Evolutionary conservation across 2,888 invertebrate species (phyloP), one percentile per base, ranked within the genome.

Genomic region (Dynastes hyllus): DNA sequence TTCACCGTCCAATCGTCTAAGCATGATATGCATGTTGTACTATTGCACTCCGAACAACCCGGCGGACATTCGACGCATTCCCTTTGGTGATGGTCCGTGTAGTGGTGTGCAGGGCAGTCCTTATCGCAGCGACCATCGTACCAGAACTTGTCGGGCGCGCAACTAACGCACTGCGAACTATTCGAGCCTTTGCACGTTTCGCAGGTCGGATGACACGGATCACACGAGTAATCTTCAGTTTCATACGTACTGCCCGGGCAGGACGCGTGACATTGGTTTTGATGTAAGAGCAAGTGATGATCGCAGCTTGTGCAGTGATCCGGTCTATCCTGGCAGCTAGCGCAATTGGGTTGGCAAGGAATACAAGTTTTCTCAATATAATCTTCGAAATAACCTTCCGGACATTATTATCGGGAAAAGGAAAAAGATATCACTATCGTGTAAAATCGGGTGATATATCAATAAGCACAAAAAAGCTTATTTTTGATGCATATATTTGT

Each of bases 281-380:
- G 93, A 87, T 95, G 93, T 85, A 97, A 92, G 71, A 97, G 94
- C 81, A 97, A 90, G 86, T 97, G 96, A 88, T 96, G 96, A 85
- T 96, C 96, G 87, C 97, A 97, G 83, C 95, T 95, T 58, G 95
- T 95, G 86, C 97, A 97, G 82, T 93, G 93, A 84, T 96, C 95
- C 3, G 96, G 94, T 81, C 94, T 92, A 83, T 95, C 95, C 83
- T 95, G 94, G 85, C 97, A 97, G 79, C 95, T 95, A 37, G 94
- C 95, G 86, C 97, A 96, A 87, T 96, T 96, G 8, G 95, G 93
- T 80, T 95, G 95, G 87, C 97, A 97, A 0, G 96, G 94, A 4
- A 95, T 92, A 87, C 97, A 97, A 0, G 94, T 94, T 81, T 93
- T 93, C 78, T 95, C 88, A 3, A 82, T 80, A 80, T 86, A 88